phyloP scores from a whole-genome alignment of 2,113 vertebrate genomes.

The Aspiorhynchus laticeps region DNA sequence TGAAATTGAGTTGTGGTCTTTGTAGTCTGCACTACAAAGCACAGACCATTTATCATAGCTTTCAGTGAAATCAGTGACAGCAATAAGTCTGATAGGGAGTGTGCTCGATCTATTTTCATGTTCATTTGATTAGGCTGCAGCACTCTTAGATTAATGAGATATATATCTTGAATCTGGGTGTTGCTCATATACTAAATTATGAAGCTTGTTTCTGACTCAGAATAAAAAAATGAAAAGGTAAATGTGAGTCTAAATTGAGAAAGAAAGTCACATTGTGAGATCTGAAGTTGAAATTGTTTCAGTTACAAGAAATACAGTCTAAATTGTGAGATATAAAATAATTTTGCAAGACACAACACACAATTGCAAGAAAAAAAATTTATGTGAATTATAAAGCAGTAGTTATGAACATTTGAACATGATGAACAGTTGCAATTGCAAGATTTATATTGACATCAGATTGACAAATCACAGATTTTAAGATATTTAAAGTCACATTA shows the following conservation, averaged over 20 bases:
- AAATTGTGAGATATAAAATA: not conserved
- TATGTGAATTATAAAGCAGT: too few relatives aligned
- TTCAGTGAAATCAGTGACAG: conserved; percentile 38
- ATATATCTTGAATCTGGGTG: not conserved
- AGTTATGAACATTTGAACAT: not conserved
- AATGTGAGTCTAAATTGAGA: not conserved
- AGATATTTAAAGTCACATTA: not conserved
- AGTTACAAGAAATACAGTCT: not conserved
- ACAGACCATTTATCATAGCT: conserved; percentile 44
- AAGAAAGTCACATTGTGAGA: not conserved
- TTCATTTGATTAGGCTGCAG: conserved; percentile 22
- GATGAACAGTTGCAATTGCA: not conserved
- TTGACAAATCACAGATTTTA: not conserved
- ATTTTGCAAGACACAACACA: not conserved
- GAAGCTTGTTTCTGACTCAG: not conserved
- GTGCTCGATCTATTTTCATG: conserved; percentile 9
- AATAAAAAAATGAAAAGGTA: not conserved
- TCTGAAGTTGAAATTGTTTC: not conserved
- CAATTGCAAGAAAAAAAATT: not conserved
- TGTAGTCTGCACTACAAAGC: conserved; percentile 46
- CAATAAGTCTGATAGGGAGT: conserved; percentile 37
- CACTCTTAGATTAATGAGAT: conserved; percentile 35
- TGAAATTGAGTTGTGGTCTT: conserved; percentile 41
- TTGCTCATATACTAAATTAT: not conserved
- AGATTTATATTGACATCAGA: not conserved